Evolutionary conservation across 2,113 vertebrate genomes (phyloP), one percentile per base, ranked within the genome.

Genomic region (Onychostruthus taczanowskii): DNA sequence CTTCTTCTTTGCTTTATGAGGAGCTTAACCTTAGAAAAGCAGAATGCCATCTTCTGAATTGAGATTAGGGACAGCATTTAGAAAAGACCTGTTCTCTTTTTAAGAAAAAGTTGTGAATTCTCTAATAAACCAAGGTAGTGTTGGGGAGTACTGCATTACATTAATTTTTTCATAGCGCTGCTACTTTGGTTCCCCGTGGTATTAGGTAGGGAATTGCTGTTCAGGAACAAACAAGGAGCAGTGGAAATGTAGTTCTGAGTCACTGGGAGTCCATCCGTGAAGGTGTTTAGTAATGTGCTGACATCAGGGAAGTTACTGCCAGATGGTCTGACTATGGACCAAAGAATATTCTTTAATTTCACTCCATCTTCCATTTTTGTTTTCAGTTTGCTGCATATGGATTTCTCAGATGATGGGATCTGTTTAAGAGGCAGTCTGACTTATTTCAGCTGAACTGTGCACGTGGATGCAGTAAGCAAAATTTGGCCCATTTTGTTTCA

Each of bases 1-100:
- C 21, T 49, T 37, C 27, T 46, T 46, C 41, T 90, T 73, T 64
- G 9, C 55, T 69, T 84, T 28, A 50, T 77, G 21, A 30, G 62
- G 24, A 82, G 52, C 39, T 56, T 94, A 31, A 70, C 62, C 56
- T 53, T 84, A 66, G 63, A 72, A 87, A 93, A 80, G 47, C 59
- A 93, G 79, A 83, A 80, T 80, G 24, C 11, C 3, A 4, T 63
- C 37, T 66, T 76, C 58, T 15, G 4, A 53, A 63, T 16, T 31
- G 55, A 66, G 30, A 56, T 87, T 85, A 80, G 35, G 28, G 46
- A 7, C 15, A 39, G n/a, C 52, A 39, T 75, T 78, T 85, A 55
- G 33, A 70, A 35, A 85, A 59, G 68, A 63, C 8, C 35, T 62
- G 14, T 43, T 79, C 26, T 41, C 16, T 50, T 91, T 74, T 61